Conservation (phyloP, 2,797 vertebrate genomes). For the Danio albolineatus region DNA sequence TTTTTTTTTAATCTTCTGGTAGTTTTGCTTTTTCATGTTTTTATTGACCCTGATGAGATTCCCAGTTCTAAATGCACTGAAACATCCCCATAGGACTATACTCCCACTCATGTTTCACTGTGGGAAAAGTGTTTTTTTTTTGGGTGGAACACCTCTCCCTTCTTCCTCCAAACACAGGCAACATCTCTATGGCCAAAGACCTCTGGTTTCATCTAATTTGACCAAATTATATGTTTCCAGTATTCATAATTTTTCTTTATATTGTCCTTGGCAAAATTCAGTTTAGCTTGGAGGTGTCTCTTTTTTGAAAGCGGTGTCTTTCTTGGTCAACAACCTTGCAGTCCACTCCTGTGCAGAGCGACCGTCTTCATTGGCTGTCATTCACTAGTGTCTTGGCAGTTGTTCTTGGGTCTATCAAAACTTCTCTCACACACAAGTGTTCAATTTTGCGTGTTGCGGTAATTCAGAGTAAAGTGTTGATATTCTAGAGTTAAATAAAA, state of each 20-base stretch:
- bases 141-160: not conserved
- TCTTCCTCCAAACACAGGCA: not conserved
- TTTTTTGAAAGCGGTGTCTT: slow-evolving; percentile 4
- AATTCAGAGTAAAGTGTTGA: no score
- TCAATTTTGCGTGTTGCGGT: no score
- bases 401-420: slow-evolving; percentile 9
- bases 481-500: no score
- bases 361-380: not conserved
- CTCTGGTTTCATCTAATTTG: not conserved
- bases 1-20: no score
- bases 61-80: not conserved
- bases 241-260: not conserved
- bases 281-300: not conserved
- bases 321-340: slow-evolving; percentile 10
- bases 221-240: not conserved
- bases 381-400: not conserved
- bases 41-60: not conserved
- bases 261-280: slow-evolving; percentile 7
- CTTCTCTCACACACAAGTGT: not conserved
- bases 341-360: not conserved
- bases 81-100: not conserved
- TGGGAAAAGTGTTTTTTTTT: not conserved
- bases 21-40: not conserved
- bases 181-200: not conserved
- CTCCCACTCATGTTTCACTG: not conserved